Evolutionary conservation across 92 coral and sea anemone species (phyloP), one percentile per base, ranked within the genome.

Genomic region (Palythoa grandiflora): DNA sequence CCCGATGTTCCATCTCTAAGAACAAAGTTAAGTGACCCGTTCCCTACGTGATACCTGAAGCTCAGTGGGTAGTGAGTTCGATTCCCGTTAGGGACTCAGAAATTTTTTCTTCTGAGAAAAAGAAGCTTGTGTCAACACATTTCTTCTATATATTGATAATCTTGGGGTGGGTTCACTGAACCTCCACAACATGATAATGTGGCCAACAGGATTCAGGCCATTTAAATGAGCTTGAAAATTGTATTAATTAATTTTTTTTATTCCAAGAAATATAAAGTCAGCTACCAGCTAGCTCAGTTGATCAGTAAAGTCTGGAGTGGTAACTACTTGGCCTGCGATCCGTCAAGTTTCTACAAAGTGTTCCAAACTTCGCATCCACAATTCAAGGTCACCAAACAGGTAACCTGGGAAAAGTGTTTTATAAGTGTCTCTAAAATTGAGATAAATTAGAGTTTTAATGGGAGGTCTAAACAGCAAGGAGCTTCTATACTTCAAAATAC

Each of bases 251-350:
- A 0, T 28, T 28, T 28, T 71, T 15, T 6, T 13, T 88, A 12
- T 51, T 50, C 10, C 68, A 50, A 54, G 71, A 53, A 52, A 52
- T 57, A 71, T 54, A 48, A 50, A 28, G 8, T 71, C 17, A 81
- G 98, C 83, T 78, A 77, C 28, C 47, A 68, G 15, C 89, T 94
- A 77, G 95, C 92, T 21, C 90, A 90, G 9, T 72, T 94, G 59
- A 91, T 92, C 60, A 89, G 88, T 17, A 92, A 94, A 65, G 97
- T 94, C 6, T 94, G 93, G 91, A 92, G 97, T 91, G 97, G 97
- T 0, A 92, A 87, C 51, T 94, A 91, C 77, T 88, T 88, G 53
- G 90, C 93, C 21, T 94, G 95, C 74, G 94, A 94, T 68, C 93
- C 97, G 9, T 88, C 95, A 16, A 92, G 90, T 13, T 80, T 94